Conservation (phyloP, 2,888 invertebrate species). For the Heliconius ethilla region DNA sequence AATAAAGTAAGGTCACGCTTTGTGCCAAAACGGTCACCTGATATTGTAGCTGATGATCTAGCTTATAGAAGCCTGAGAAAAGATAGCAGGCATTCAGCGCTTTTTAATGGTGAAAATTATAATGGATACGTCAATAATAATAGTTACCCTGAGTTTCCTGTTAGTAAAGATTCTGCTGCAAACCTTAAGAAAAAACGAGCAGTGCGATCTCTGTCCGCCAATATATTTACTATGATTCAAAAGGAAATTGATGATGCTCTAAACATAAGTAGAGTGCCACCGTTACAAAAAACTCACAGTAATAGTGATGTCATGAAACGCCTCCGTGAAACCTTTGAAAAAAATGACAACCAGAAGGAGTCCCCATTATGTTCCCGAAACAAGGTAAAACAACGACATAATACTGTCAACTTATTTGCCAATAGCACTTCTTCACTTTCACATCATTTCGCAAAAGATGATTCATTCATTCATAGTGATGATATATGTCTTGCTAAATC, state of each 20-base stretch:
- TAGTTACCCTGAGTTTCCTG: slow-evolving; percentile 64
- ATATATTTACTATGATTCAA: slow-evolving; percentile 89
- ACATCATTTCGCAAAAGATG: slow-evolving; percentile 79
- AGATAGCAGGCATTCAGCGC: slow-evolving; percentile 84
- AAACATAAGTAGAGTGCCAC: slow-evolving; percentile 75
- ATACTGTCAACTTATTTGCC: slow-evolving; percentile 77
- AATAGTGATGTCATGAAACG: slow-evolving; percentile 82
- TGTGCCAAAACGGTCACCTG: slow-evolving; percentile 87
- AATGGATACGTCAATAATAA: slow-evolving; percentile 76
- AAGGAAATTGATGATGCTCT: slow-evolving; percentile 83
- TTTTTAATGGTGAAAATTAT: slow-evolving; percentile 76
- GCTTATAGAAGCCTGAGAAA: slow-evolving; percentile 93
- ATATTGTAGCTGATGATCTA: slow-evolving; percentile 92
- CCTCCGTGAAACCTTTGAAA: slow-evolving; percentile 74
- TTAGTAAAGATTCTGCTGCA: slow-evolving; percentile 65
- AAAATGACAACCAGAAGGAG: slow-evolving; percentile 70
- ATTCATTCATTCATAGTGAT: slow-evolving; percentile 78
- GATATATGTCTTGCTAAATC: slow-evolving; percentile 77
- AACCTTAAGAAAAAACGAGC: slow-evolving; percentile 88
- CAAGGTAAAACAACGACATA: slow-evolving; percentile 80
- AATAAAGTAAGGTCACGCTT: slow-evolving; percentile 83
- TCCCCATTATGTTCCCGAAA: slow-evolving; percentile 66
- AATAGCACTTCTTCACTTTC: slow-evolving; percentile 74
- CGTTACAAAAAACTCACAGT: slow-evolving; percentile 83
- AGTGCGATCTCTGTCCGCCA: slow-evolving; percentile 91